Conservation (phyloP, 2,888 invertebrate species). For the Patella caerulea region DNA sequence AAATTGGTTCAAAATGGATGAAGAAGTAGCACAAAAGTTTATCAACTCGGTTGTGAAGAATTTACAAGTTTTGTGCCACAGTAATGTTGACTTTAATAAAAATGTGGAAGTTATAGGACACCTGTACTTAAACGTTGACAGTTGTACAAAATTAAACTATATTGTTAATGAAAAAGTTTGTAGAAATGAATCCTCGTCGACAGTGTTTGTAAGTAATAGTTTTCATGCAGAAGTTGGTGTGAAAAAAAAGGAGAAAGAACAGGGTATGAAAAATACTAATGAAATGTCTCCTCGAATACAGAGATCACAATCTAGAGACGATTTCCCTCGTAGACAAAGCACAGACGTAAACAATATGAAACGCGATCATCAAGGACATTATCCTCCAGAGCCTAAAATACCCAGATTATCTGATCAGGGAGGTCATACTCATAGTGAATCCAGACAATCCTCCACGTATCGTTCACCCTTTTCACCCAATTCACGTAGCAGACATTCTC, state of each 20-base stretch:
- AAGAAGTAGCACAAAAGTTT: conserved; percentile 37
- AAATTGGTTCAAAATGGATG: conserved; percentile 30
- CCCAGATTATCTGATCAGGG: too few relatives aligned
- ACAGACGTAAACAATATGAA: too few relatives aligned
- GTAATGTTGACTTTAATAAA: conserved; percentile 39
- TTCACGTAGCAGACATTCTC: too few relatives aligned
- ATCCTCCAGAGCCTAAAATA: too few relatives aligned
- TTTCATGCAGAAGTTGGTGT: conserved; percentile 33
- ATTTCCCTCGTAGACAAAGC: too few relatives aligned
- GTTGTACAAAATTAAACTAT: conserved; percentile 37
- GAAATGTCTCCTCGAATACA: too few relatives aligned
- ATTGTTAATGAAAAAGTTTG: conserved; percentile 40
- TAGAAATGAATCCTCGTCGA: conserved; percentile 39
- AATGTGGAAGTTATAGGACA: conserved; percentile 40
- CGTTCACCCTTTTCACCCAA: too few relatives aligned
- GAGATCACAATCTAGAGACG: too few relatives aligned
- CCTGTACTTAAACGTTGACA: conserved; percentile 39
- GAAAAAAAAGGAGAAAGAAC: neutral
- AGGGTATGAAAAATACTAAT: too few relatives aligned
- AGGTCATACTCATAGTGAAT: too few relatives aligned
- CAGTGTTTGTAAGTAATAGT: conserved; percentile 41
- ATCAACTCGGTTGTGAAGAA: conserved; percentile 40
- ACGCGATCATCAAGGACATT: too few relatives aligned
- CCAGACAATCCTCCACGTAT: too few relatives aligned
- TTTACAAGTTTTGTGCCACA: conserved; percentile 39